Conservation (phyloP, 1,140 invertebrate species). For the Lepeophtheirus salmonis region DNA sequence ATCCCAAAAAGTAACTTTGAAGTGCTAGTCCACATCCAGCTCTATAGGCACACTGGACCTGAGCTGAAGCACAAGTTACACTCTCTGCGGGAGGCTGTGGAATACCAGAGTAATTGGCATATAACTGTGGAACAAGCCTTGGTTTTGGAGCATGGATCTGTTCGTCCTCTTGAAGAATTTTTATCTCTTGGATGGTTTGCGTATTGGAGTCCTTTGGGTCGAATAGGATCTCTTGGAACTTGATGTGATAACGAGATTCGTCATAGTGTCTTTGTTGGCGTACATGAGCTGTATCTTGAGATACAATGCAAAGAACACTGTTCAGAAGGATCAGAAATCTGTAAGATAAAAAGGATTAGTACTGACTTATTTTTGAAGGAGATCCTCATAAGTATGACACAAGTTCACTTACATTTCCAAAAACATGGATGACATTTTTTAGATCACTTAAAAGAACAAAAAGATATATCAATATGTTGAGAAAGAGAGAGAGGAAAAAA, state of each 20-base stretch:
- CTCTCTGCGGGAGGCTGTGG: not conserved
- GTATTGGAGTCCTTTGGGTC: not conserved
- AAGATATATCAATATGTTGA: too few relatives aligned
- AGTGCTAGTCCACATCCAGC: constrained; percentile 49
- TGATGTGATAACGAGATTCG: not conserved
- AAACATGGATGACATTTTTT: too few relatives aligned
- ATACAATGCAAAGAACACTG: not conserved
- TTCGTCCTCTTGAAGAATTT: not conserved
- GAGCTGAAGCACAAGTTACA: constrained; percentile 41
- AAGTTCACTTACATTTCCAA: too few relatives aligned
- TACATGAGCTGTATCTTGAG: not conserved
- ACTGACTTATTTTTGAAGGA: too few relatives aligned
- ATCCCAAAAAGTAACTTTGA: constrained; percentile 25
- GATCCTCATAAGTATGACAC: too few relatives aligned
- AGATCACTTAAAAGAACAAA: too few relatives aligned
- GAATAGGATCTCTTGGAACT: not conserved
- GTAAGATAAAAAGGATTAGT: too few relatives aligned
- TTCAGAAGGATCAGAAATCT: not conserved
- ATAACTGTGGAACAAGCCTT: constrained; percentile 15
- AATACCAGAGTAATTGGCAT: constrained; percentile 12
- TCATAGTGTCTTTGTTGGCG: not conserved
- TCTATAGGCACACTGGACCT: constrained; percentile 46
- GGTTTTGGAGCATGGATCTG: not conserved
- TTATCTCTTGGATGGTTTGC: not conserved
- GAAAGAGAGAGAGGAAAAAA: too few relatives aligned